Percentiles rank a stretch among this genome's conserved stretches.
These are phyloP conservation scores for Phainopepla nitens DNA, from an alignment of 2,113 vertebrate species.

Conservation along the genomic window DNA sequence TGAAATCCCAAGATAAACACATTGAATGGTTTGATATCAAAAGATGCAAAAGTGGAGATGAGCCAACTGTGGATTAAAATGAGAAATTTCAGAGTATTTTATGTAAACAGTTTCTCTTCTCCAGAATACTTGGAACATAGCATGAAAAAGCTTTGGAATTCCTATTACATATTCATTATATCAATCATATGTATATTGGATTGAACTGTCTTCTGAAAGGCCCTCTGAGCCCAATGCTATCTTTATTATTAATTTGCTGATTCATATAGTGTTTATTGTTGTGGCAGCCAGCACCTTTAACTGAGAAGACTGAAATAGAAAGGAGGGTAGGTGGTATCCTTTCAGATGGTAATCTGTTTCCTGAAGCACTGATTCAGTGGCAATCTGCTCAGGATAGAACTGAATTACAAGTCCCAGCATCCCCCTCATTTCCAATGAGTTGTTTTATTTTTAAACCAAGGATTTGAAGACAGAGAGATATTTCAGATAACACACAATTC, in stretches of 20 bases:
- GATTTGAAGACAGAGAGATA: slow-evolving; percentile 3
- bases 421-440: neutral
- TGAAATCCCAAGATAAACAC: neutral
- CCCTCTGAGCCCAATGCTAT: neutral
- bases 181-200: neutral
- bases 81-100: neutral
- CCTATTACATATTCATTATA: neutral
- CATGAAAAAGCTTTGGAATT: neutral
- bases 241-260: slow-evolving; percentile 29
- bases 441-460: slow-evolving; percentile 31
- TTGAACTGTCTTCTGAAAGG: neutral
- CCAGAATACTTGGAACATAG: neutral
- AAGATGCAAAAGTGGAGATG: neutral
- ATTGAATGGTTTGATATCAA: neutral
- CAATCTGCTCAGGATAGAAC: slow-evolving; percentile 16
- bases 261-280: neutral
- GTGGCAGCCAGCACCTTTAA: neutral
- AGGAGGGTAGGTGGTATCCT: neutral
- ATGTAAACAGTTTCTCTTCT: neutral
- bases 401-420: slow-evolving; percentile 37
- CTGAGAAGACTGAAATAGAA: slow-evolving; percentile 16
- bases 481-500: neutral
- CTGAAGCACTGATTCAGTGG: slow-evolving; percentile 15
- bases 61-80: neutral
- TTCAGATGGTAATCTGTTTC: slow-evolving; percentile 24